phyloP scores from a whole-genome alignment of 1,140 invertebrate genomes.

The Oppia nitens region DNA sequence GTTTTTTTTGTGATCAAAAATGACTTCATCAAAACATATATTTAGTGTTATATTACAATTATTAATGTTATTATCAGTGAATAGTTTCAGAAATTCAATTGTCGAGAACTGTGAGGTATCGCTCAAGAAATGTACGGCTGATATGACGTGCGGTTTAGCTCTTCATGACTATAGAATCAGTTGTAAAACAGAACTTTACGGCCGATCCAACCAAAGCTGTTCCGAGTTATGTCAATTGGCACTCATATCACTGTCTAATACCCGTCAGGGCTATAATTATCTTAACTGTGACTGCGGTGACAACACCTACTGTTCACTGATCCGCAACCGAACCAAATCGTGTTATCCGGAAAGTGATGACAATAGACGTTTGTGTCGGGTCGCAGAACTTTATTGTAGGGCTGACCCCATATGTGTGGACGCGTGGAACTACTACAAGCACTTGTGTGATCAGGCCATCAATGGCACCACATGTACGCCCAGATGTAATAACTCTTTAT shows the following conservation, averaged over 20 bases:
- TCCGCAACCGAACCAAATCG: background rate
- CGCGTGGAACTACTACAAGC: background rate
- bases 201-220: background rate
- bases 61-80: too few relatives aligned
- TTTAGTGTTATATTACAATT: too few relatives aligned
- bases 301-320: slow-evolving; percentile 2
- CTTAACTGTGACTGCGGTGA: slow-evolving; percentile 11
- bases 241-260: background rate
- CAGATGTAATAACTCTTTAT: slow-evolving; percentile 4
- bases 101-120: slow-evolving; percentile 2
- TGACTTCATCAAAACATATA: too few relatives aligned
- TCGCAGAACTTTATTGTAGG: background rate
- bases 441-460: background rate
- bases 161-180: slow-evolving; percentile 9
- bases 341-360: background rate
- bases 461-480: slow-evolving; percentile 2
- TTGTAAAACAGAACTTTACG: slow-evolving; percentile 3
- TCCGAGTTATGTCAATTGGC: slow-evolving; percentile 10
- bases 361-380: background rate
- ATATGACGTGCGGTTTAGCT: slow-evolving; percentile 6
- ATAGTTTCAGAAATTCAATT: too few relatives aligned
- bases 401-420: background rate
- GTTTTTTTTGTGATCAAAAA: too few relatives aligned
- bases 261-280: slow-evolving; percentile 6
- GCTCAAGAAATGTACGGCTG: background rate